Percentiles rank a stretch among this genome's conserved stretches.
phyloP scores from a whole-genome alignment of 2,888 invertebrate genomes.

The Creontiades dilutus region DNA sequence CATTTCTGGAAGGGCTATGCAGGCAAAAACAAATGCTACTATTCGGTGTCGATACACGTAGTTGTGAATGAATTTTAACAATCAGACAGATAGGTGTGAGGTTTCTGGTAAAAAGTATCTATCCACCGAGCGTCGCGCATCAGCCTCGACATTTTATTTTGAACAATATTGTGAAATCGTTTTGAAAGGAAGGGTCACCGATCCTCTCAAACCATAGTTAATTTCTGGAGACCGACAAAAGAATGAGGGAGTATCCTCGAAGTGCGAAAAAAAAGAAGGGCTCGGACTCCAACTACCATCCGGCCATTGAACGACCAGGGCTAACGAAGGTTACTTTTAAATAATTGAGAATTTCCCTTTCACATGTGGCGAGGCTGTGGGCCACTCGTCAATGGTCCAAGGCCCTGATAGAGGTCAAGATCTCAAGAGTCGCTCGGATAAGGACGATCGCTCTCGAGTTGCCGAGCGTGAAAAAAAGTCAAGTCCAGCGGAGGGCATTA shows the following conservation, averaged over 20 bases:
- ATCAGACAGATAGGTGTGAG: too few species aligned
- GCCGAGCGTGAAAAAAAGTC: constrained; percentile 37
- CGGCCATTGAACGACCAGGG: constrained; percentile 2
- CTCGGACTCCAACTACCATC: background rate
- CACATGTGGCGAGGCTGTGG: constrained; percentile 43
- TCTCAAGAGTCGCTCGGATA: background rate
- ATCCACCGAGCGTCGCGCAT: too few species aligned
- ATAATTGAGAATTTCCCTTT: constrained; percentile 46
- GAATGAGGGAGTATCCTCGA: constrained; percentile 39
- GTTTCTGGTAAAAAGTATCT: too few species aligned
- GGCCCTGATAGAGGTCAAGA: background rate
- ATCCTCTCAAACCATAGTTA: background rate
- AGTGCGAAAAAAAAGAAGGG: background rate
- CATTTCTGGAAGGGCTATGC: too few species aligned
- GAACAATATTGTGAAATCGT: constrained; percentile 13
- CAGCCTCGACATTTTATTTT: background rate
- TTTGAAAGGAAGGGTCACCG: background rate
- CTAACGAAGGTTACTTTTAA: constrained; percentile 46
- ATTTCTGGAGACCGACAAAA: background rate
- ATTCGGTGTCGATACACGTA: too few species aligned
- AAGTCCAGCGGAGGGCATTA: constrained; percentile 7
- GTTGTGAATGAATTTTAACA: too few species aligned
- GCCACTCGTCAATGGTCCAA: background rate
- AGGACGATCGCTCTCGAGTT: constrained; percentile 29
- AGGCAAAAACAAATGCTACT: too few species aligned